Evolutionary conservation across 2,113 vertebrate species (phyloP), one percentile per base, ranked within the genome.

Genomic region (Paracanthobrama guichenoti): DNA sequence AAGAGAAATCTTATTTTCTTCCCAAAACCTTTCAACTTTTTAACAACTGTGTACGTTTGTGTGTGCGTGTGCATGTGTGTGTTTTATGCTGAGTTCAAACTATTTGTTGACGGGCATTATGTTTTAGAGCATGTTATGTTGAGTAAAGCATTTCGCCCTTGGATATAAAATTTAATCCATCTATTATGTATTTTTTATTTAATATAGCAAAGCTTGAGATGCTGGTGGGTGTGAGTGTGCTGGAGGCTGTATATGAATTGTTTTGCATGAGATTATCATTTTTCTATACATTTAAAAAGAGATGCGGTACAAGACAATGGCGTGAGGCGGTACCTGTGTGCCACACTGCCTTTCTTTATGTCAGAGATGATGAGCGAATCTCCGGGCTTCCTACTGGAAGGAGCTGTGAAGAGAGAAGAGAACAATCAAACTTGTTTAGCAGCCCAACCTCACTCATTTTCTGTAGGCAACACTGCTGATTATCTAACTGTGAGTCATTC

Each of bases 281-380:
- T 50, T 16, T 64, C 44, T 16, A 46, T 28, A 44, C 14, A 78
- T 79, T 79, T n/a, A 35, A 80, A 28, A 31, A 9, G 18, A 80
- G 42, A 66, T 31, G 35, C 20, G 16, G n/a, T 64, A 10, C 6
- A 3, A 71, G 18, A 48, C 59, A 46, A 48, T 80, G 44, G 42
- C 7, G 16, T 16, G 14, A 76, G 16, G 22, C 1, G 35, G 75
- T 91, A 99, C 98, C 98, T 98, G 95, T 99, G 98, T 31, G 98
- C 98, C 18, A 99, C 97, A 48, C 98, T 99, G 90, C 98, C 98
- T 89, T 98, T 99, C 93, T 98, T 99, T 92, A 99, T 99, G 94
- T 98, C 98, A 18, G 98, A 99, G 92, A 99, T 99, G 93, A 99
- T 97, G 81, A 99, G 94, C 60, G 98, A 95, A 72, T 99, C 98